Conservation (phyloP, 2,113 vertebrate genomes). For the Phalacrocorax aristotelis region DNA sequence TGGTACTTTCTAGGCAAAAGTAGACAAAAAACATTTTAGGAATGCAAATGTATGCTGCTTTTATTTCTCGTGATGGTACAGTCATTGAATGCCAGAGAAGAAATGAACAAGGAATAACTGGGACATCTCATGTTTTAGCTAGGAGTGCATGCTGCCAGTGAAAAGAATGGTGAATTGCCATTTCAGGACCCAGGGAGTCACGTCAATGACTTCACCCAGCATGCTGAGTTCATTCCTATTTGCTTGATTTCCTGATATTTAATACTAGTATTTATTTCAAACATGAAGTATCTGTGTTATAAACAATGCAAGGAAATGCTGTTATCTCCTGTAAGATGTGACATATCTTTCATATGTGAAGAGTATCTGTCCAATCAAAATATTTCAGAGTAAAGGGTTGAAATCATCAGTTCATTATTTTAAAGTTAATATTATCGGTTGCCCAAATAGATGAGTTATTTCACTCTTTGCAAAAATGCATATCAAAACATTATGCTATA, state of each 20-base stretch:
- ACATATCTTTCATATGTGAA: not conserved
- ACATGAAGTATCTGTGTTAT: not conserved
- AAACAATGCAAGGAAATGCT: not conserved
- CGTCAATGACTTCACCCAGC: not conserved
- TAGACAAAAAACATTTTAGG: not conserved
- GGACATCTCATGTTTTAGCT: not conserved
- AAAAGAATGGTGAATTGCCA: not conserved
- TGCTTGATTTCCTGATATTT: not conserved
- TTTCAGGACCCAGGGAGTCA: not conserved
- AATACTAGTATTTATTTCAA: not conserved
- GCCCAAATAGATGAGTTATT: not conserved
- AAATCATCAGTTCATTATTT: not conserved
- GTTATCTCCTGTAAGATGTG: not conserved
- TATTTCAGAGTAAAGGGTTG: constrained; percentile 7
- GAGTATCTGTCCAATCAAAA: not conserved
- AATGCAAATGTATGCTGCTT: not conserved
- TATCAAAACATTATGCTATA: not conserved
- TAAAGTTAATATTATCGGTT: not conserved
- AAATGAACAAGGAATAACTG: not conserved
- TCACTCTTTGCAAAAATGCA: not conserved
- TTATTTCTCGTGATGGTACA: not conserved
- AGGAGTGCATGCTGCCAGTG: not conserved
- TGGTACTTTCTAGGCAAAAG: not conserved
- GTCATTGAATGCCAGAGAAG: not conserved
- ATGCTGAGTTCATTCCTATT: not conserved